Base-by-base conservation (phyloP, 2,797 vertebrate genomes). In the Sylvia borin region DNA sequence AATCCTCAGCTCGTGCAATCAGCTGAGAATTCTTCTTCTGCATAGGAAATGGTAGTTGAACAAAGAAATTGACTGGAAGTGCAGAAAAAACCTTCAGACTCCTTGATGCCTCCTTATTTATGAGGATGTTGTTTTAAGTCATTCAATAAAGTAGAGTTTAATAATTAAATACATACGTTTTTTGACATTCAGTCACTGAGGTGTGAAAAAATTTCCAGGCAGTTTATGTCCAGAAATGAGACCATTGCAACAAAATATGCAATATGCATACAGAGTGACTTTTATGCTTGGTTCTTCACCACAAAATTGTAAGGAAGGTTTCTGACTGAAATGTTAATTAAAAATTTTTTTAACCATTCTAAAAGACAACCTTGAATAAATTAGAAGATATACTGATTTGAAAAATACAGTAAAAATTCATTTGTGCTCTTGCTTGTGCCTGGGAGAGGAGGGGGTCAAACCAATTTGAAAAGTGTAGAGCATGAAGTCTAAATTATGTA, bases 381-480 rank as follows among this genome's bases (percentile, higher is more conserved):
- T 89, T 82, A 89, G 25, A 72, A 26, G 42, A 78, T 54, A 48
- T 2, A 75, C 47, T 32, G 65, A 34, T 93, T 88, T 86, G n/a
- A 84, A 82, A 80, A 80, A 84, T 32, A 43, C 55, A 43, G 48
- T 64, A 70, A 83, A 94, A 75, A 32, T 67, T 57, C 13, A 57
- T 84, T 90, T 93, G 16, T 86, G 43, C 0, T 7, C 36, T 40
- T 82, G 26, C 43, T 14, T 84, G 58, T 81, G 73, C 65, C 32
- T 79, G 16, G 34, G 55, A 68, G 53, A 50, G 20, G 62, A 89
- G 85, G 74, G 51, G 82, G 90, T 95, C 88, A 95, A 88, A 91
- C 16, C 55, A 94, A 95, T 97, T 94, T 93, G 88, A 93, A 96
- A 91, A 89, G 73, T 67, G 66, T 62, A 85, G 31, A 61, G 85